phyloP scores from a whole-genome alignment of 2,113 vertebrate genomes.

The Megaptera novaeangliae region DNA sequence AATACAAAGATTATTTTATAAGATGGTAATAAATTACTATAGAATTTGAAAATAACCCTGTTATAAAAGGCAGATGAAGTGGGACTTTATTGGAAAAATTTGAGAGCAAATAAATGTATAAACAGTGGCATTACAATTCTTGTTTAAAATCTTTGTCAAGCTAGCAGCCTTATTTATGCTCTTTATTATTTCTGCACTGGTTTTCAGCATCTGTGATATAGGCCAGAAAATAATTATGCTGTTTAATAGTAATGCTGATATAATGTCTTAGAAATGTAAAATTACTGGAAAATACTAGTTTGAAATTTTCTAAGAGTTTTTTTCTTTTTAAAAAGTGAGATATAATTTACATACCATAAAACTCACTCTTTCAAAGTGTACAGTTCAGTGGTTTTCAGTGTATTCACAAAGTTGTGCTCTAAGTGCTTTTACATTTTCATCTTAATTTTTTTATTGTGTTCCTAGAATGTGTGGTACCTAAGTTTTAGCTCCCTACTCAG shows the following conservation, averaged over 20 bases:
- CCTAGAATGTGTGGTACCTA: not conserved
- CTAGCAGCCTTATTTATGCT: not conserved
- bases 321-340: not conserved
- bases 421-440: conserved; percentile 3
- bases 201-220: not conserved
- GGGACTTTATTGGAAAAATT: not conserved
- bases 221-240: not conserved
- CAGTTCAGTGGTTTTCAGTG: not conserved
- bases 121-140: not conserved
- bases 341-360: not conserved
- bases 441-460: conserved; percentile 18
- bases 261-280: not conserved
- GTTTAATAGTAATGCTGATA: not conserved
- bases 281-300: not conserved
- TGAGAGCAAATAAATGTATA: conserved; percentile 2
- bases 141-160: conserved; percentile 7
- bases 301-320: not conserved
- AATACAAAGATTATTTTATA: conserved; percentile 5
- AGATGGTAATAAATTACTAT: not conserved
- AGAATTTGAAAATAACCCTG: not conserved
- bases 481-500: not conserved
- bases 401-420: not conserved
- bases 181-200: not conserved
- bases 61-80: not conserved
- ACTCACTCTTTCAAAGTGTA: not conserved